phyloP scores from a whole-genome alignment of 2,797 vertebrate species.

The Acrossocheilus wenchowensis region DNA sequence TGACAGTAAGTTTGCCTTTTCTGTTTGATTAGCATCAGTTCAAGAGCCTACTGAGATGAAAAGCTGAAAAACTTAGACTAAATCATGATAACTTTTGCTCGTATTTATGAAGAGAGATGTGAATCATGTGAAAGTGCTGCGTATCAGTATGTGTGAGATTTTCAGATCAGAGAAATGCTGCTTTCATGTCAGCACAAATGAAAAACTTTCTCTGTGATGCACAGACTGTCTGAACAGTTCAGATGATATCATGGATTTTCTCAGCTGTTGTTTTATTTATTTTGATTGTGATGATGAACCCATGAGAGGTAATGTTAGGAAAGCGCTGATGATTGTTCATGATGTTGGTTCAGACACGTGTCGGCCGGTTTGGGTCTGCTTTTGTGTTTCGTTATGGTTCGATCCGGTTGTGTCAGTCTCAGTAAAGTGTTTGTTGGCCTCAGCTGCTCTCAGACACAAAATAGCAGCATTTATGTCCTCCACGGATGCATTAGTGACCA shows the following conservation, averaged over 20 bases:
- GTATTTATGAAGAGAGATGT: neutral
- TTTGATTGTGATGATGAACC: neutral
- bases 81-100: neutral
- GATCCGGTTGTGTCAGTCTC: constrained; percentile 31
- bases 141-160: neutral
- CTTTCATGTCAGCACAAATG: neutral
- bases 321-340: neutral
- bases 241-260: neutral
- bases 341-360: neutral
- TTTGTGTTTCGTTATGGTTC: constrained; percentile 14
- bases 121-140: neutral
- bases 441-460: constrained; percentile 18
- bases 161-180: neutral
- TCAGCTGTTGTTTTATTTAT: neutral
- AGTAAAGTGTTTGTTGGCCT: constrained; percentile 21
- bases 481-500: constrained; percentile 20
- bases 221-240: neutral
- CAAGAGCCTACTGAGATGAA: neutral
- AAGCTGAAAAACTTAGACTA: neutral
- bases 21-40: neutral
- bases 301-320: neutral
- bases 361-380: neutral
- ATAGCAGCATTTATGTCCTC: constrained; percentile 31
- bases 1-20: neutral
- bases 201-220: neutral